Evolutionary conservation across 2,113 vertebrate genomes (phyloP), one percentile per base, ranked within the genome.

Genomic region (Abramis brama): DNA sequence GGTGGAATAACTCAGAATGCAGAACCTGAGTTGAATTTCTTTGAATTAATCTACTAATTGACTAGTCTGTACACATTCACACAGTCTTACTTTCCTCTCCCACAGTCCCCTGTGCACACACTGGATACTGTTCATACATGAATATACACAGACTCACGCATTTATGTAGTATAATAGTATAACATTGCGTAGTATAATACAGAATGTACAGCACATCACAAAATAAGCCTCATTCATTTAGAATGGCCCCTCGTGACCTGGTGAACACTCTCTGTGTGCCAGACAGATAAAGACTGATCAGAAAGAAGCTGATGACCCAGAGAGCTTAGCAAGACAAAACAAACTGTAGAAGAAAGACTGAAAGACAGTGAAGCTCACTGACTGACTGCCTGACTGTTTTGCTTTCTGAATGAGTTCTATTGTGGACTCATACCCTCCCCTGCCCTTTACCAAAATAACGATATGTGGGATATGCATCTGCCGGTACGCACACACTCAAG

Each of bases 391-490:
- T 43, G 89, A 92, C 92, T 95, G 92, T 94, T 91, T 88, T 84
- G 84, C 66, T 47, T 7, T 89, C 89, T 95, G 91, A 95, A 95
- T 93, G 93, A 57, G 84, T 12, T 57, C 87, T 91, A 92, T 95
- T 95, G 94, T 95, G 33, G 15, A 27, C 59, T 83, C 62, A 77
- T 23, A 66, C 36, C 43, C 47, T 74, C 88, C 88, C 84, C 83
- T 89, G 92, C 92, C 93, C 94, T 94, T 92, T 91, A 91, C 92
- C 94, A 94, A 94, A 89, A 93, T 91, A 91, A 91, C 79, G 81
- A 89, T 86, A 93, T 94, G 93, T 92, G 89, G 92, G 92, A 91
- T 92, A 92, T 93, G 90, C 93, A 91, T 90, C 86, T 91, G 91
- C 81, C 79, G 66, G 82, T 71, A 62, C 83, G 57, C 87, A 76